Conservation (phyloP, 1,140 invertebrate species). For the Polyergus mexicanus region DNA sequence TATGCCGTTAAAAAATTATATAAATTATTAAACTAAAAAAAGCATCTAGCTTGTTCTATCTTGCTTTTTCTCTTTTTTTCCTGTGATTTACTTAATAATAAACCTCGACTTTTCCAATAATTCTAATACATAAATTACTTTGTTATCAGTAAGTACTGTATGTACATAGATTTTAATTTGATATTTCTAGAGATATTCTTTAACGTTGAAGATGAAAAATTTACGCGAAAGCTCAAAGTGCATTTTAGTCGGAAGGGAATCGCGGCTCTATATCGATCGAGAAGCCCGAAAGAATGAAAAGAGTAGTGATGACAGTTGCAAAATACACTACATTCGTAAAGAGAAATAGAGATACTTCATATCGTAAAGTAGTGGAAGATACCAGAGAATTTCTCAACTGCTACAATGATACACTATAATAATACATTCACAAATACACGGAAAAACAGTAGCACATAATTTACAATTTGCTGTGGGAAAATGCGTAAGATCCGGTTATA, state of each 20-base stretch:
- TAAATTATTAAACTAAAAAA: not conserved
- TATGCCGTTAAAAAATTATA: not conserved
- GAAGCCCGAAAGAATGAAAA: not conserved
- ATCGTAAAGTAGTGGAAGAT: constrained; percentile 13
- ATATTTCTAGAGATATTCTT: not conserved
- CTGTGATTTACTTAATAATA: not conserved
- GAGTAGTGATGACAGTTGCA: not conserved
- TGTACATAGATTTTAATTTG: not conserved
- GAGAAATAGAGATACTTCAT: constrained; percentile 12
- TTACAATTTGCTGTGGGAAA: not conserved
- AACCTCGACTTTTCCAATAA: not conserved
- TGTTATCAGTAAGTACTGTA: not conserved
- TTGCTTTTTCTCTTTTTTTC: not conserved
- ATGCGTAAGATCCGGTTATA: not conserved
- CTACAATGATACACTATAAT: not conserved
- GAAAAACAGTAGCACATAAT: not conserved
- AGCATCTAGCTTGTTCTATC: not conserved
- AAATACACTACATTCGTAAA: constrained; percentile 13
- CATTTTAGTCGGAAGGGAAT: not conserved
- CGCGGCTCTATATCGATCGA: not conserved
- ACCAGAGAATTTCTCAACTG: constrained; percentile 10
- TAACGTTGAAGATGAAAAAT: not conserved
- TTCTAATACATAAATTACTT: not conserved
- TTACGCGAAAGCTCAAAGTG: too few species aligned
- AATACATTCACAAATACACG: not conserved